Base-by-base conservation (phyloP, 2,888 invertebrate species). In the Stratiomys singularior region DNA sequence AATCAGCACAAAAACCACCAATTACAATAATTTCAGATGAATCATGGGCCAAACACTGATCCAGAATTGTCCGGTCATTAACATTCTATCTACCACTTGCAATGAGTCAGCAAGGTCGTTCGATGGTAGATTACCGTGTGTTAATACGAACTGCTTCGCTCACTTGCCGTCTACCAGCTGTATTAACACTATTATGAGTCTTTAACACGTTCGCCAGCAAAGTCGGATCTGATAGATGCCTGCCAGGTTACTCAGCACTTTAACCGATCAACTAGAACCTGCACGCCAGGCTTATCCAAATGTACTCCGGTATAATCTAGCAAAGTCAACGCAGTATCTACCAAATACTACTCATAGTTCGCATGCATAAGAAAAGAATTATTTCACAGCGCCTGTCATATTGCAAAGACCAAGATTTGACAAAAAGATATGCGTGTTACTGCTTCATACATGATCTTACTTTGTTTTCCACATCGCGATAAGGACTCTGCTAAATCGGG, bases 81-180 rank as follows among this genome's bases (percentile, higher is more conserved):
- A 74, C 74, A 74, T 74, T 74, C 30, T 28, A 37, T 74, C 60
- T 18, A 21, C 58, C 25, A 13, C n/a, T 13, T 37, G 18, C 30
- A 18, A 37, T 74, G 74, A 74, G 58, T 74, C 74, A 74, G 74
- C 74, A 74, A 74, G 74, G 74, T 74, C 74, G 74, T 58, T 74
- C 21, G 58, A 58, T 18, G 60, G 60, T 74, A 74, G 44, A 74
- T 74, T 74, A 56, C 74, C 60, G 44, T 25, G 58, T 44, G 37
- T 37, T 37, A 9, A 37, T 9, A n/a, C 56, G 13, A 18, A 18
- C 23, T 46, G 44, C 46, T 72, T 13, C 67, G 1, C 21, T 15
- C n/a, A 27, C 11, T 5, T 46, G 46, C 69, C 23, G 28, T 15
- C 30, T 18, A 52, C 52, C 18, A 52, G 3, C 25, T 25, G 11